Evolutionary conservation across 2,113 vertebrate species (phyloP), one percentile per base, ranked within the genome.

Genomic region (Ovis canadensis): DNA sequence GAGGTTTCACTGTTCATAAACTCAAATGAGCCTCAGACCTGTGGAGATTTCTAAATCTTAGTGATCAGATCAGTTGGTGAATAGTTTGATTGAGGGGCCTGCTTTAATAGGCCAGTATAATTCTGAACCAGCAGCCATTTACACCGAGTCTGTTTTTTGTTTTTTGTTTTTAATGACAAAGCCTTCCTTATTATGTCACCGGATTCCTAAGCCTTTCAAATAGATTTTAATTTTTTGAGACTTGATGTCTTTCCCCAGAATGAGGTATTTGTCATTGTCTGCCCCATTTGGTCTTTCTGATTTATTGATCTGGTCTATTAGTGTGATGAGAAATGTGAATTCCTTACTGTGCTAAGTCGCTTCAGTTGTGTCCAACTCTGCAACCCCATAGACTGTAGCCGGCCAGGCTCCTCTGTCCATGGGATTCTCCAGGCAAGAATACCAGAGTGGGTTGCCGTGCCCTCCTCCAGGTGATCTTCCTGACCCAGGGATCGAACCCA

Each of bases 261-360:
- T 91, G 48, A 91, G 48, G 17, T 95, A 77, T 93, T 78, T 96
- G 45, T 87, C 50, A 88, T 17, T 90, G 29, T 90, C 85, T 90
- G n/a, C 19, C 33, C 40, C 43, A 19, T 45, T 62, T 87, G 45
- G 21, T 94, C 19, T 91, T 92, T 90, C 86, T 90, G 33, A 78
- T 94, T 60, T 85, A 33, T 33, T 91, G 55, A 85, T 19, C 29
- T 97, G 21, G 16, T 93, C 67, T 91, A 11, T 81, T 60, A 55
- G 29, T 94, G 50, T 96, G 23, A 89, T 96, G 33, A 95, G 92
- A 97, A 96, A 91, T 94, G 50, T 96, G 77, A 80, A 33, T 90
- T 43, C 67, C 67, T 71, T 40, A 71, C 67, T 71, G 19, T 71
- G n/a, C 5, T 71, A 40, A 71, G n/a, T 71, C 3, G 8, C 67